A percentile compares a stretch with the other conserved stretches of the same genome.
Conservation (phyloP, 37 sponge, comb jelly and placozoan species). For the Agelas oroides region DNA sequence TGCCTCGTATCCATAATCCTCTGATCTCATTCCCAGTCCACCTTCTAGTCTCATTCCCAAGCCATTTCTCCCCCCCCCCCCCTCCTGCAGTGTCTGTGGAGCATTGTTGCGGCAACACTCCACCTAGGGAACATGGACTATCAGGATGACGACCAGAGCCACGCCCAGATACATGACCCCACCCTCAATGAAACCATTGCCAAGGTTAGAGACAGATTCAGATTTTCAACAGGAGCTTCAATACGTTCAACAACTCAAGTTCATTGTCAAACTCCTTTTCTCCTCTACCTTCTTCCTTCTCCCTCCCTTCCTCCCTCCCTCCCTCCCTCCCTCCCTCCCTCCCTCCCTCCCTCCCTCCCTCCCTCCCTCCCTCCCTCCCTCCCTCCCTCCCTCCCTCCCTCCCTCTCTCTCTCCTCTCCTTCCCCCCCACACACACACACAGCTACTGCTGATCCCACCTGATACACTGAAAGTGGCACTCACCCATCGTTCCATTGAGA, state of each 20-base stretch:
- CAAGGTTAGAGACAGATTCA: slow-evolving; percentile 31
- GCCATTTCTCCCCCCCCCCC: neutral
- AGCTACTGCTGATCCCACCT: slow-evolving; percentile 53
- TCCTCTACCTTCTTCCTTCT: neutral
- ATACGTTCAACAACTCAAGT: no score
- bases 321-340: neutral
- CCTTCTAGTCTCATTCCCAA: no score
- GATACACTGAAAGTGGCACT: slow-evolving; percentile 55
- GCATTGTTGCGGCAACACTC: slow-evolving; percentile 63
- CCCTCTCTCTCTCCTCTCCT: neutral
- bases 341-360: no score
- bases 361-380: no score
- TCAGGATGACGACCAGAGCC: slow-evolving; percentile 15
- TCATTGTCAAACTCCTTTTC: no score
- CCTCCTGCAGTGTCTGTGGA: slow-evolving; percentile 61
- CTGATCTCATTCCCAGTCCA: no score
- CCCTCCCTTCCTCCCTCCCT: neutral
- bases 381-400: no score
- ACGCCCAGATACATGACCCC: slow-evolving; percentile 21
- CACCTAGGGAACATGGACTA: slow-evolving; percentile 68
- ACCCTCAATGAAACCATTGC: slow-evolving; percentile 8
- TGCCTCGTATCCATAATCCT: no score
- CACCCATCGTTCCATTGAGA: slow-evolving; percentile 83
- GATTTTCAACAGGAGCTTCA: no score
- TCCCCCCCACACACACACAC: neutral